Evolutionary conservation across 2,113 vertebrate genomes (phyloP).

Genomic region (Onychorhynchus coronatus): DNA sequence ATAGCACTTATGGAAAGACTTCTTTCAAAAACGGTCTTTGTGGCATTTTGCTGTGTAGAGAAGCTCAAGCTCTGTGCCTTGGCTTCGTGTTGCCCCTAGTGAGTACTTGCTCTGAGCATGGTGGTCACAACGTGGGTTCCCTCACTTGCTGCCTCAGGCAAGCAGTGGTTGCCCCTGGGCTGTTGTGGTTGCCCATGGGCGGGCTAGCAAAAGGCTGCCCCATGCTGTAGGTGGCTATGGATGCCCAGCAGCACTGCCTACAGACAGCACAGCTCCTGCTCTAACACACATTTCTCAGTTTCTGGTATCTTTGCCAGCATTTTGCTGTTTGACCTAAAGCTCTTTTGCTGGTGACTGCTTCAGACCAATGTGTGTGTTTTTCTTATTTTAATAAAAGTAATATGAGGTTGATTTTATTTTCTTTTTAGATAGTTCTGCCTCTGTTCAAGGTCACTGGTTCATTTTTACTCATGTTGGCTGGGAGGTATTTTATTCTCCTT

Average conservation of each 20-base stretch:
- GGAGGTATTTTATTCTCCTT: background rate
- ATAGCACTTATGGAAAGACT: fast-evolving
- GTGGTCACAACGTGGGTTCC: background rate
- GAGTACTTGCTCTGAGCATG: background rate
- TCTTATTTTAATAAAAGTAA: background rate
- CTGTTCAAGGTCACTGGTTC: background rate
- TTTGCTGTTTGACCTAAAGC: background rate
- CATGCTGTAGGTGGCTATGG: background rate
- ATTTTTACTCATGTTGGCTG: background rate
- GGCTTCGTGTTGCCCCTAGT: background rate
- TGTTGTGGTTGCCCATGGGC: background rate
- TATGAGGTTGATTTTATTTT: background rate
- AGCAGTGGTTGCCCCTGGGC: background rate
- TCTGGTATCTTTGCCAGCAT: background rate
- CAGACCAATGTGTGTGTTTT: background rate
- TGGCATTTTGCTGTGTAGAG: background rate
- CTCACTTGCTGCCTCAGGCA: background rate
- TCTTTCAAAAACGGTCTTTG: background rate
- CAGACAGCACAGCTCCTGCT: background rate
- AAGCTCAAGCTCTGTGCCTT: background rate
- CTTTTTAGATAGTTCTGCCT: background rate
- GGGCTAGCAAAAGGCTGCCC: too few species aligned
- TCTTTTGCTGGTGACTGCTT: background rate
- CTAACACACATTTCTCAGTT: background rate
- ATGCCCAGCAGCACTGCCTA: background rate